These are phyloP conservation scores for Archivesica marissinica DNA, from an alignment of 1,140 invertebrate genomes.

Conservation along the genomic window DNA sequence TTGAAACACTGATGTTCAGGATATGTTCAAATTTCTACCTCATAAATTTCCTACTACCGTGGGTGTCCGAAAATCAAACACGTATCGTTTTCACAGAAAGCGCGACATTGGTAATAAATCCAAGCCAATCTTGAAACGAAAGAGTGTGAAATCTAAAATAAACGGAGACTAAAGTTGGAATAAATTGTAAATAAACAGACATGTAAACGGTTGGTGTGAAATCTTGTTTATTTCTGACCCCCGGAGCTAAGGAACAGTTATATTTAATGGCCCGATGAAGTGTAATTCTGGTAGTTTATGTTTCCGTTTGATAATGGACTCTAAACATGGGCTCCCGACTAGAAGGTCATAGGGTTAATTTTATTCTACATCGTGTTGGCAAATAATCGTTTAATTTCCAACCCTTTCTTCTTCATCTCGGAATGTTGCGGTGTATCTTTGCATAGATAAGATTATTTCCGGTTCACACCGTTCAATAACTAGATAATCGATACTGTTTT, in stretches of 20 bases:
- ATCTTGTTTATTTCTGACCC: conserved; percentile 20
- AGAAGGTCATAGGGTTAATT: neutral
- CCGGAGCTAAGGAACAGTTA: conserved; percentile 3
- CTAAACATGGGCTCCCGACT: neutral
- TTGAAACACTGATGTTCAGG: no score
- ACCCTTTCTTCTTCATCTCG: neutral
- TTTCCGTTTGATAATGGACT: conserved; percentile 23
- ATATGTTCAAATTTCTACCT: neutral
- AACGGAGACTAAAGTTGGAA: neutral
- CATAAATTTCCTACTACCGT: neutral
- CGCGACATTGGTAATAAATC: conserved; percentile 7
- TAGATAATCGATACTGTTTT: neutral
- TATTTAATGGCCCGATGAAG: neutral
- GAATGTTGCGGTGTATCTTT: neutral
- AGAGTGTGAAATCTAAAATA: conserved; percentile 1
- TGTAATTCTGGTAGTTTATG: neutral
- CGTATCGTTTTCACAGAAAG: neutral
- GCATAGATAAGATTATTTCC: neutral
- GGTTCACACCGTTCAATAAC: neutral
- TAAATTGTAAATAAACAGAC: conserved; percentile 14
- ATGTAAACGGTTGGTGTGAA: conserved; percentile 40
- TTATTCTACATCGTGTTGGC: neutral
- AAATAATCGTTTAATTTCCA: neutral
- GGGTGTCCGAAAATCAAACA: neutral
- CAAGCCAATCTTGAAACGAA: neutral